Percentiles rank a stretch among this genome's conserved stretches.
Evolutionary conservation across 2,888 invertebrate species (phyloP).

Genomic region (Thera britannica): DNA sequence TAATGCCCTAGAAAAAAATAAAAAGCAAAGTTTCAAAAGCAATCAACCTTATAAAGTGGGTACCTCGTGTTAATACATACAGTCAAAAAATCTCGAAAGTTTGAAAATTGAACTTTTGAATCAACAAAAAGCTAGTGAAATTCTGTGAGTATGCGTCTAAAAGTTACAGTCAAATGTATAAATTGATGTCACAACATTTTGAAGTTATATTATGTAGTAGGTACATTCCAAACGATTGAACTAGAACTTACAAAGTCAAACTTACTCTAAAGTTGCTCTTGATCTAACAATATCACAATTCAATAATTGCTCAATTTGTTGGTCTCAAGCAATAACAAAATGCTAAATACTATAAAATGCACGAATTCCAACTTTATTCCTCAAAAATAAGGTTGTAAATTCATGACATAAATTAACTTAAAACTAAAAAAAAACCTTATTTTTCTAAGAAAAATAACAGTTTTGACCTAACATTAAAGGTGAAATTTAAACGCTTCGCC

Average conservation of each 20-base stretch:
- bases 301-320: slow-evolving; percentile 39
- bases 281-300: slow-evolving; percentile 39
- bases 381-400: slow-evolving; percentile 45
- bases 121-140: slow-evolving; percentile 34
- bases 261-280: slow-evolving; percentile 3
- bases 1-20: slow-evolving; percentile 48
- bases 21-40: slow-evolving; percentile 13
- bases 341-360: slow-evolving; percentile 12
- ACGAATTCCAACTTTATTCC: slow-evolving; percentile 39
- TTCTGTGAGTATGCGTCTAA: slow-evolving; percentile 26
- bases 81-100: slow-evolving; percentile 11
- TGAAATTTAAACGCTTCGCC: neutral
- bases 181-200: slow-evolving; percentile 18
- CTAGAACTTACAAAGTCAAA: slow-evolving; percentile 13
- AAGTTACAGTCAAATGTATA: slow-evolving; percentile 31
- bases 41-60: slow-evolving; percentile 16
- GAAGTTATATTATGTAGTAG: neutral
- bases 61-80: neutral
- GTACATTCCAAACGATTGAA: slow-evolving; percentile 4
- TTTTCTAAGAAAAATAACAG: neutral
- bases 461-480: slow-evolving; percentile 18
- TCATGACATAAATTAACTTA: slow-evolving; percentile 14
- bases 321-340: slow-evolving; percentile 27
- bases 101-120: slow-evolving; percentile 21
- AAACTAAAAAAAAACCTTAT: slow-evolving; percentile 5